Conservation (phyloP, 1,140 invertebrate species). For the Olivierus martensii region DNA sequence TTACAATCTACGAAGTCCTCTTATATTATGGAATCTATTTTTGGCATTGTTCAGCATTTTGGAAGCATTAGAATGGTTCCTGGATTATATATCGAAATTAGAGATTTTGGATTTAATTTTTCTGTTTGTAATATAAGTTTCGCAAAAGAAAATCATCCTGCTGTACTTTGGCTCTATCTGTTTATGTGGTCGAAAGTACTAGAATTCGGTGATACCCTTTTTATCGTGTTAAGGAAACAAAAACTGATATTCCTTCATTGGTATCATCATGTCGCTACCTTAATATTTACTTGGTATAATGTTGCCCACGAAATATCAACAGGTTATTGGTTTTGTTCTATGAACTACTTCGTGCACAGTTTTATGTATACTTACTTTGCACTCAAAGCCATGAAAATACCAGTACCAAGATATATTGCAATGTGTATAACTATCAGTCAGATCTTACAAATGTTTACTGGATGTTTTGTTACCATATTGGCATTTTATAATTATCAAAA, state of each 20-base stretch:
- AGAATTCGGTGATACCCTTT: slow-evolving; percentile 89
- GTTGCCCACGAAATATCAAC: slow-evolving; percentile 92
- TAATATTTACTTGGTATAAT: slow-evolving; percentile 94
- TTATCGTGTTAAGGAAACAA: slow-evolving; percentile 91
- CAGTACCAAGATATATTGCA: slow-evolving; percentile 62
- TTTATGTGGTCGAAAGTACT: slow-evolving; percentile 86
- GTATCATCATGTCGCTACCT: slow-evolving; percentile 53
- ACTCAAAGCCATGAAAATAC: slow-evolving; percentile 69
- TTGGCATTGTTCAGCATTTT: slow-evolving; percentile 88
- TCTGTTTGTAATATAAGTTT: slow-evolving; percentile 87
- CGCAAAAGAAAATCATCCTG: slow-evolving; percentile 70
- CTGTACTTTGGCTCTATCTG: slow-evolving; percentile 91
- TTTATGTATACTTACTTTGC: slow-evolving; percentile 98
- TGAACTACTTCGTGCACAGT: slow-evolving; percentile 96
- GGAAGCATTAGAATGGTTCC: slow-evolving; percentile 72
- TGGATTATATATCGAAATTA: slow-evolving; percentile 70
- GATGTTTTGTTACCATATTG: slow-evolving; percentile 77
- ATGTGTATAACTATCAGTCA: slow-evolving; percentile 89
- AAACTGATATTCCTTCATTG: slow-evolving; percentile 94
- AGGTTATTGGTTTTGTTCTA: slow-evolving; percentile 95
- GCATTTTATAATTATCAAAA: slow-evolving; percentile 38
- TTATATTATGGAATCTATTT: slow-evolving; percentile 82
- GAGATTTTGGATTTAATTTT: slow-evolving; percentile 77
- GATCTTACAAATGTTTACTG: slow-evolving; percentile 88
- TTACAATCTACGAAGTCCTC: slow-evolving; percentile 67